Evolutionary conservation across 2,888 invertebrate genomes (phyloP).

Genomic region (Spatulosminthurus flaviceps): DNA sequence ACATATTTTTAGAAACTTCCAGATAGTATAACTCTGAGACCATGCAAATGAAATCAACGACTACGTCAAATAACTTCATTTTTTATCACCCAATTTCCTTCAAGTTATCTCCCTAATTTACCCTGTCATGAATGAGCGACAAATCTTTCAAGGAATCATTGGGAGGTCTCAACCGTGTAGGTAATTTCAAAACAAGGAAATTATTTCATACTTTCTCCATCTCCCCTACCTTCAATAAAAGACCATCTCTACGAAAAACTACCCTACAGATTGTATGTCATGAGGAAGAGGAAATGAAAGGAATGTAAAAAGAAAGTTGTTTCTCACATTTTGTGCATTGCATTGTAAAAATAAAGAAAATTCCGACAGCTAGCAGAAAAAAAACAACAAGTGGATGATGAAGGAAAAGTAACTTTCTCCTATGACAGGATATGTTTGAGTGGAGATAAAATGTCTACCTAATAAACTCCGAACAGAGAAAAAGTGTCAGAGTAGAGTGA

Average conservation of each 20-base stretch:
- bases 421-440: background rate
- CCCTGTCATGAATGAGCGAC: too few species aligned
- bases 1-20: too few species aligned
- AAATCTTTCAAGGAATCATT: too few species aligned
- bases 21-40: too few species aligned
- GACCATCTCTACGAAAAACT: background rate
- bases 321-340: background rate
- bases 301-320: background rate
- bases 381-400: constrained; percentile 15
- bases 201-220: background rate
- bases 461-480: background rate
- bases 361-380: background rate
- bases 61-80: too few species aligned
- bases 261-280: too few species aligned
- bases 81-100: too few species aligned
- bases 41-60: too few species aligned
- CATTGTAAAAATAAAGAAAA: background rate
- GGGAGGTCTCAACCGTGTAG: too few species aligned
- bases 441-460: background rate
- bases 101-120: too few species aligned
- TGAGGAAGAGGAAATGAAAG: background rate
- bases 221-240: background rate
- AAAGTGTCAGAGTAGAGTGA: background rate
- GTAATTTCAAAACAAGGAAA: too few species aligned
- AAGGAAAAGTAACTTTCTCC: background rate